Conservation (phyloP, 2,113 vertebrate genomes). For the Catagonus wagneri region DNA sequence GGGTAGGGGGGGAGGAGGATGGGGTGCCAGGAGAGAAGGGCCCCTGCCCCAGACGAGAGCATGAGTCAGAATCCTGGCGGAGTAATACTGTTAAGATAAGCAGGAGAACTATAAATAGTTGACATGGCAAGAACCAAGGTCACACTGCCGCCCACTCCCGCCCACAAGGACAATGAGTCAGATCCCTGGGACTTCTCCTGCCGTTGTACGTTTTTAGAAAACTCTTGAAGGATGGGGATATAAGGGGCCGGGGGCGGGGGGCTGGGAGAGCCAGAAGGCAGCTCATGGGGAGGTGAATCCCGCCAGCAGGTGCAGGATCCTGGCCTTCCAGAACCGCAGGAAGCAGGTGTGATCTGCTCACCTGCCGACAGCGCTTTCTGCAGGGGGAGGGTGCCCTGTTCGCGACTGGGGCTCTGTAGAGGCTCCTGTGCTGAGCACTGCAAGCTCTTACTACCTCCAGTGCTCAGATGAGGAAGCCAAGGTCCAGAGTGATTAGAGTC, state of each 20-base stretch:
- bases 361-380: rapidly evolving
- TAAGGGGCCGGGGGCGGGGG: rapidly evolving
- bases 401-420: rapidly evolving
- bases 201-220: not conserved
- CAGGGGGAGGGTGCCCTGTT: not conserved
- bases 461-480: not conserved
- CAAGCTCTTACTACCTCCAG: rapidly evolving
- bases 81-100: slow-evolving; percentile 23
- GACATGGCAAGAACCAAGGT: not conserved
- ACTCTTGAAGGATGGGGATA: not conserved
- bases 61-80: slow-evolving; percentile 29
- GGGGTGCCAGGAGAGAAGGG: not conserved
- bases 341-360: not conserved
- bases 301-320: not conserved
- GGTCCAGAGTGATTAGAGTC: not conserved
- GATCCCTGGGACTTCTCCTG: not conserved
- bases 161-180: not conserved
- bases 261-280: not conserved
- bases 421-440: not conserved
- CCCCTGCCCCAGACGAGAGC: not conserved
- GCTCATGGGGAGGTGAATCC: rapidly evolving
- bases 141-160: not conserved
- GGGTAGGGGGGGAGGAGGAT: not conserved
- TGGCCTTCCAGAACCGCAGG: not conserved
- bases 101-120: slow-evolving; percentile 55